Evolutionary conservation across 35 echinoderm and acorn worm genomes (phyloP), one percentile per base, ranked within the genome.

Genomic region (Lytechinus pictus): DNA sequence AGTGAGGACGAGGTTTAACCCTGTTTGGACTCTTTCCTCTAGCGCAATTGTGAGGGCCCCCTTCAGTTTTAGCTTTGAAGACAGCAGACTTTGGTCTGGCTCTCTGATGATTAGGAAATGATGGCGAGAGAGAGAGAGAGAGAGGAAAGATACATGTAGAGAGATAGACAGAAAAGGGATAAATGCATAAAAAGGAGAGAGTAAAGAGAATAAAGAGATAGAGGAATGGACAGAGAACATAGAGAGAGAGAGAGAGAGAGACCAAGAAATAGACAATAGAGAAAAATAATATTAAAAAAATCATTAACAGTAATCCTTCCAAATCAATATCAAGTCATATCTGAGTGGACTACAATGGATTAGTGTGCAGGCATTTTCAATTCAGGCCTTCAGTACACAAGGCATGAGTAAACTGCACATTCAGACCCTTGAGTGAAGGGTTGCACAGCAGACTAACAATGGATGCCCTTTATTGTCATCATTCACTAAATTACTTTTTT

Each of bases 21-120:
- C 52, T 89, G 8, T 52, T 86, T 27, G 96, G 96, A 52, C 96
- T 95, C 56, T 95, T 96, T 24, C 14, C 71, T 27, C 94, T 24
- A 79, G 66, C 94, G 19, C 54, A 92, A 28, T 54, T 54, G 92
- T 93, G 92, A 57, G 52, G 52, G 14, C 53, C 56, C 29, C 57
- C 92, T 28, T 93, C 10, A 27, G n/a, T 5, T 57, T 57, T 93
- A 24, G 92, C 28, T 27, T 57, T 93, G 14, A 93, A 10, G 11
- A 57, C 54, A 27, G 92, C 92, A 27, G 92, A 93, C 92, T 24
- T 93, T 54, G 92, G 92, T 93, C 92, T 12, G 11, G 54, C 92
- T 57, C 92, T 93, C 92, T 93, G 53, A 21, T 79, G 19, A 16
- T 14, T 9, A 33, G 24, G 27, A 13, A 57, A 16, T 44, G 9